phyloP scores from a whole-genome alignment of 2,797 vertebrate genomes.

The Artibeus jamaicensis region DNA sequence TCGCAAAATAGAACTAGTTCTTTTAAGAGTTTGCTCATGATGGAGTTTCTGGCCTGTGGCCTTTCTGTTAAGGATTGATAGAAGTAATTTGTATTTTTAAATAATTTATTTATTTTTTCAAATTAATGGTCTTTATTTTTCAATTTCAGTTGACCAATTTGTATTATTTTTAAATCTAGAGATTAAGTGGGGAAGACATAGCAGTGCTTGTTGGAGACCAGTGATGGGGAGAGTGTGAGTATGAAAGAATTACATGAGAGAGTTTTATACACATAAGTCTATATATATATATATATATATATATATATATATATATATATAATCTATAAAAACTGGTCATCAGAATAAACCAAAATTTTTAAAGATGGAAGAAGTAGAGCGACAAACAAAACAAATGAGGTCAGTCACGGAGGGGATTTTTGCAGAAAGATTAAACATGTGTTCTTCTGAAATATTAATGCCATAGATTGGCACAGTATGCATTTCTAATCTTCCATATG shows the following conservation, averaged over 20 bases:
- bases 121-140: not conserved
- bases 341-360: not conserved
- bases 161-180: not conserved
- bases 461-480: not conserved
- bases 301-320: not conserved
- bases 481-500: not conserved
- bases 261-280: no score
- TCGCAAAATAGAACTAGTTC: not conserved
- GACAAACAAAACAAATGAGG: not conserved
- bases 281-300: not conserved
- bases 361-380: not conserved
- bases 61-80: not conserved
- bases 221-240: fast-evolving
- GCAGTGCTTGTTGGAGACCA: fast-evolving
- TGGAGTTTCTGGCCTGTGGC: not conserved
- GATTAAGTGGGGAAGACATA: not conserved
- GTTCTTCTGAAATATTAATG: not conserved
- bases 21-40: not conserved
- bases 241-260: not conserved
- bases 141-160: not conserved
- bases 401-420: fast-evolving
- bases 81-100: not conserved
- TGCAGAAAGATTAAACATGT: not conserved
- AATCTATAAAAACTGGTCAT: not conserved
- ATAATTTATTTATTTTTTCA: not conserved